Percentiles rank a stretch among this genome's conserved stretches.
Evolutionary conservation across 2,888 invertebrate genomes (phyloP).

Genomic region (Epinotia ramella): DNA sequence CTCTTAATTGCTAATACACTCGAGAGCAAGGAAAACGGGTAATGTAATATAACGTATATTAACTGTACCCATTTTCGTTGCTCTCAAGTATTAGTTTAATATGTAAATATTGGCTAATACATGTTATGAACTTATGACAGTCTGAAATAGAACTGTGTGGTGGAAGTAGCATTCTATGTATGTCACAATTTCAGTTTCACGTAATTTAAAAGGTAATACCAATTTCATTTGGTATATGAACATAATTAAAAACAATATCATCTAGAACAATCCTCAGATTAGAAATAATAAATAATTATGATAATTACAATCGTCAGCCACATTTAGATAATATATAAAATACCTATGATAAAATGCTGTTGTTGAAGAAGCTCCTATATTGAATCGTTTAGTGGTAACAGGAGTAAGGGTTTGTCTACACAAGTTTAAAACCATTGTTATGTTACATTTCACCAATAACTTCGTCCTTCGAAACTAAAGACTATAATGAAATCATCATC

Average conservation of each 20-base stretch:
- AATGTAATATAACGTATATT: not conserved
- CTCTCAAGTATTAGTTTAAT: not conserved
- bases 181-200: constrained; percentile 4
- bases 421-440: not conserved
- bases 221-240: constrained; percentile 50
- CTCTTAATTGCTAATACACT: constrained; percentile 4
- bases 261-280: constrained; percentile 34
- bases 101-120: constrained; percentile 3
- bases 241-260: constrained; percentile 49
- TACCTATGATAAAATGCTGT: constrained; percentile 40
- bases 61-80: not conserved
- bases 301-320: constrained; percentile 49
- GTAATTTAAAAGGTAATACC: constrained; percentile 17
- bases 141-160: constrained; percentile 47
- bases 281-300: constrained; percentile 49
- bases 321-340: constrained; percentile 51
- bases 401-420: constrained; percentile 42
- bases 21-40: not conserved
- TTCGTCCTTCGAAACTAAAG: constrained; percentile 17
- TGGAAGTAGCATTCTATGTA: constrained; percentile 18
- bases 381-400: constrained; percentile 47
- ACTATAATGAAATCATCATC: constrained; percentile 30
- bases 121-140: constrained; percentile 36
- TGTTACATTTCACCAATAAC: not conserved
- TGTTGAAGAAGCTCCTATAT: constrained; percentile 29